Evolutionary conservation across 2,797 vertebrate genomes (phyloP), one percentile per base, ranked within the genome.

Genomic region (Delichon dasypus): DNA sequence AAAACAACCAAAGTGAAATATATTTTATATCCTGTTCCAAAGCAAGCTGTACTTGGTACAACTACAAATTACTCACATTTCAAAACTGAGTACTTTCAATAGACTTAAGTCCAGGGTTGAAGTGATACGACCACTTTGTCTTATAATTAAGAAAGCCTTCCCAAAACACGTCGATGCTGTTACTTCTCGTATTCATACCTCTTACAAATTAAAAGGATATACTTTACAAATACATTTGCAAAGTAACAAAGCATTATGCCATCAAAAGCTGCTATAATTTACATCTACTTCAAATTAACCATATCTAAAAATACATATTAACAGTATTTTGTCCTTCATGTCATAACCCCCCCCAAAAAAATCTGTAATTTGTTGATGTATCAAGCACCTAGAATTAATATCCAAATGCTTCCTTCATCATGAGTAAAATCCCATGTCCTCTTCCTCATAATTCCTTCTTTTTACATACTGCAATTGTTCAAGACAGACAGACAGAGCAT

Each of bases 321-420:
- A 58, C 42, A 55, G 15, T 21, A 68, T 16, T 70, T 65, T 82
- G 34, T 47, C 61, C 27, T 76, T 94, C 22, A 23, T 19, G n/a
- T 32, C 26, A 85, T 40, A 19, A 79, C 0, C 38, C 38, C 38
- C 38, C 61, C 25, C n/a, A n/a, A n/a, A n/a, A n/a, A 47, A 82
- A 67, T n/a, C 9, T 48, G 25, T 44, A 22, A 75, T 44, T 67
- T 38, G 53, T 16, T 89, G 29, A 29, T 60, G 48, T 44, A 89
- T 91, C 48, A 71, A 74, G 67, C 34, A 67, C 21, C 42, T 68
- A 60, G 23, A 94, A 89, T 66, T 54, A 36, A 40, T n/a, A 89
- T 50, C 67, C 7, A 70, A 81, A 42, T n/a, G 58, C 21, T n/a
- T 67, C 32, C 32, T 12, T 30, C 11, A 85, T 68, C 25, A 54